Percentiles rank a stretch among this genome's conserved stretches.
Evolutionary conservation across 2,113 vertebrate species (phyloP).

Genomic region (Mormoops blainvillei): DNA sequence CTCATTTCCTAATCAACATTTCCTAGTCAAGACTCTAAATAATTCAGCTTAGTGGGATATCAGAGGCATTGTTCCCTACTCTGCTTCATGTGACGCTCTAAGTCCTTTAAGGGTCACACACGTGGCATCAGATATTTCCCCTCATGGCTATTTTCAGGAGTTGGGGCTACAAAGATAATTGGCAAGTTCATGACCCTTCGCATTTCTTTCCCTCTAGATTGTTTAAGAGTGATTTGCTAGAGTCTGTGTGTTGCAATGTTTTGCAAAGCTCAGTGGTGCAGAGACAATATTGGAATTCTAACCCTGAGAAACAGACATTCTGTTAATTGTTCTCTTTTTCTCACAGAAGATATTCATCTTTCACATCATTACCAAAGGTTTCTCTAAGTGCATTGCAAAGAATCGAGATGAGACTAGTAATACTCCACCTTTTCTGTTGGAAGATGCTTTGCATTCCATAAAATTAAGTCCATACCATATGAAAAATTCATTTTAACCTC

Average conservation of each 20-base stretch:
- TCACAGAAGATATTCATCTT: not conserved
- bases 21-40: not conserved
- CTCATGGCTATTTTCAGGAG: not conserved
- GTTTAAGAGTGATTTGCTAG: constrained; percentile 11
- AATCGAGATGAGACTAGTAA: not conserved
- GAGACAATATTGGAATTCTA: not conserved
- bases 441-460: not conserved
- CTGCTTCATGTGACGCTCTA: not conserved
- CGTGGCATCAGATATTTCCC: not conserved
- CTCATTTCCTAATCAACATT: constrained; percentile 33
- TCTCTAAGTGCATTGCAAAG: not conserved
- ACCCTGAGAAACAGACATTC: not conserved
- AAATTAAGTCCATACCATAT: not conserved
- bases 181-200: not conserved
- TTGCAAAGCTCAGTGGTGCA: not conserved
- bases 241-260: not conserved
- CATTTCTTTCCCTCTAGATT: not conserved
- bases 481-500: not conserved
- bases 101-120: not conserved
- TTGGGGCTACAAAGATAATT: not conserved
- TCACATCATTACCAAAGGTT: not conserved
- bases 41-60: not conserved
- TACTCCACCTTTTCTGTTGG: not conserved
- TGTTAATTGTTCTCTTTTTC: not conserved
- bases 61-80: not conserved